Evolutionary conservation across 2,113 vertebrate genomes (phyloP).

Genomic region (Xiphophorus hellerii): DNA sequence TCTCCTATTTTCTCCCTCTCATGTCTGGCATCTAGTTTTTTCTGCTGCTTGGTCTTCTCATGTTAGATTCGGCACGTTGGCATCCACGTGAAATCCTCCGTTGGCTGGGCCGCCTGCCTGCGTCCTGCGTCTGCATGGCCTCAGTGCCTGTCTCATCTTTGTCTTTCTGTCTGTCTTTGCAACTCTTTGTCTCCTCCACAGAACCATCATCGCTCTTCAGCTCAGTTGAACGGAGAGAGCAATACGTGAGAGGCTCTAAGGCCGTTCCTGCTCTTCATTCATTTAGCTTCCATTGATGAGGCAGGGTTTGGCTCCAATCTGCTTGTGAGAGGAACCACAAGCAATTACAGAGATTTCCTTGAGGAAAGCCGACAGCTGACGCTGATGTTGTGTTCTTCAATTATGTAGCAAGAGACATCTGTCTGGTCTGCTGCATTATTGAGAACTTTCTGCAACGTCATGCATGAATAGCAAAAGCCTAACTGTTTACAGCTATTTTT

Average conservation of each 20-base stretch:
- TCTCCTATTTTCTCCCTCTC: neutral
- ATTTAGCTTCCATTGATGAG: conserved; percentile 58
- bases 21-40: neutral
- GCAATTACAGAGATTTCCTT: conserved; percentile 46
- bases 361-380: conserved; percentile 40
- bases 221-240: neutral
- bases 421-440: conserved; percentile 13
- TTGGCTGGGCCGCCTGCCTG: conserved; percentile 34
- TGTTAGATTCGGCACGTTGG: conserved; percentile 56
- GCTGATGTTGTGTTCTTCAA: conserved; percentile 48
- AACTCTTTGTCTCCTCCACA: conserved; percentile 14
- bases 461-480: conserved; percentile 14
- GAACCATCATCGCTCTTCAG: conserved; percentile 12
- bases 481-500: conserved; percentile 6
- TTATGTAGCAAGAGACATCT: conserved; percentile 54
- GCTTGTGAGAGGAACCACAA: conserved; percentile 36
- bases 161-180: conserved; percentile 6
- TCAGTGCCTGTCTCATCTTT: conserved; percentile 44
- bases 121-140: conserved; percentile 50
- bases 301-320: conserved; percentile 25
- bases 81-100: conserved; percentile 62
- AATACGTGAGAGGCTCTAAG: conserved; percentile 6
- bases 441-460: conserved; percentile 2
- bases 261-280: conserved; percentile 37
- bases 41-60: conserved; percentile 8